Base-by-base conservation (phyloP, 2,113 vertebrate genomes). In the Illadopsis cleaveri region DNA sequence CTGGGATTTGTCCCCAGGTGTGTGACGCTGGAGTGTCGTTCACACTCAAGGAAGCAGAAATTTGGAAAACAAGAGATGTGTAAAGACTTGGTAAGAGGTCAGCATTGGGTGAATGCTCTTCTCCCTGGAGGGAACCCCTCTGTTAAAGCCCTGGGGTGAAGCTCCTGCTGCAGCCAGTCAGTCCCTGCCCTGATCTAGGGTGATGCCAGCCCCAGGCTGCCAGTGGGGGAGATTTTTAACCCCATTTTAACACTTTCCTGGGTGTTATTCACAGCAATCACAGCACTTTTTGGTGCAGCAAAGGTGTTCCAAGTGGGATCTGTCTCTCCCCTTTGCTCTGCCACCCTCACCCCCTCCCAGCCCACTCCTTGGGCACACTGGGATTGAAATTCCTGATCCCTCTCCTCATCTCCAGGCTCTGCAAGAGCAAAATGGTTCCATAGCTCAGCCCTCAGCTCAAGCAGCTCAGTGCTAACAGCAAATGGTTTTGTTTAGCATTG, bases 341-440 rank as follows among this genome's bases (percentile, higher is more conserved):
- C 51, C 58, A 18, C 56, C 16, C 40, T 48, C 5, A 1, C 7
- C 9, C 60, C 5, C 23, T 23, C 53, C 44, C 75, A 83, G 53
- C 42, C 44, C 9, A 3, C 30, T 45, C 58, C 20, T 10, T 56
- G 31, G 1, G 1, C 1, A 0, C 2, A 2, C 33, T 18, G 40
- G 45, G 21, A 5, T 31, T 40, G 38, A 35, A 73, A 33, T 78
- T 33, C 7, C 56, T 61, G 60, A 51, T 35, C 77, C 42, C 18
- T 40, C 20, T 40, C 33, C 42, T 64, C 1, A 0, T 24, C 25
- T 66, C n/a, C 45, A 27, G 37, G 17, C 70, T 90, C 47, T 3
- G 2, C 10, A 11, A 44, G 87, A 57, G 31, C 37, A 40, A 44
- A 47, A 60, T 17, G 15, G 33, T 57, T 65, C 35, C 45, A 16